A percentile compares a stretch with the other conserved stretches of the same genome.
Conservation (phyloP, 2,113 vertebrate genomes). For the Phalacrocorax pelagicus region DNA sequence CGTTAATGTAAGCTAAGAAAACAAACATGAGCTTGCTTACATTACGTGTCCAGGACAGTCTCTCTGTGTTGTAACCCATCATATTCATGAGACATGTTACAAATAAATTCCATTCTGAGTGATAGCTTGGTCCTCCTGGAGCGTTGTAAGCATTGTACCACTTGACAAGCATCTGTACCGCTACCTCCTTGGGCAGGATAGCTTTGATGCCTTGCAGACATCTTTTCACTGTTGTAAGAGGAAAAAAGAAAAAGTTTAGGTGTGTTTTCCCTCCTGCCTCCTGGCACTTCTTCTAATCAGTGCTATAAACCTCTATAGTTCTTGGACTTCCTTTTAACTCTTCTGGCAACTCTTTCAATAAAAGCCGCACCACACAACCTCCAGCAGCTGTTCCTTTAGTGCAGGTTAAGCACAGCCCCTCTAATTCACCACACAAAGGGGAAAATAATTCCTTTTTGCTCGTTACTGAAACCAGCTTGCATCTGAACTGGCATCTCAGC, state of each 20-base stretch:
- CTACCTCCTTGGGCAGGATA: conserved; percentile 91
- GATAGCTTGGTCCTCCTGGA: conserved; percentile 89
- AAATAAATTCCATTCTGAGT: conserved; percentile 94
- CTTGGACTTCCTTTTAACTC: background rate
- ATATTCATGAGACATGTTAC: conserved; percentile 94
- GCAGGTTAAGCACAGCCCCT: background rate
- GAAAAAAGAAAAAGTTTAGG: background rate
- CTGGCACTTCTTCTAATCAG: background rate
- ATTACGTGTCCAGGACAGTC: conserved; percentile 88
- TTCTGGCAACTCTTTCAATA: background rate
- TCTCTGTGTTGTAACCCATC: conserved; percentile 98
- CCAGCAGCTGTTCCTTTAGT: background rate
- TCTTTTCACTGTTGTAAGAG: conserved; percentile 82
- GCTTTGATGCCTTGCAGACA: conserved; percentile 90
- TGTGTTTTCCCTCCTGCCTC: background rate
- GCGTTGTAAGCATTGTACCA: conserved; percentile 98
- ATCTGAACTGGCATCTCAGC: background rate
- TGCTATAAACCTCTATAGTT: background rate
- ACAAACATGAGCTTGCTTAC: conserved; percentile 72
- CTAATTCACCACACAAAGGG: background rate
- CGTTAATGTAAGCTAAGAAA: background rate
- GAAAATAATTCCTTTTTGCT: background rate
- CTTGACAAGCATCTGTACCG: conserved; percentile 93
- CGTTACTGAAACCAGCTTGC: background rate
- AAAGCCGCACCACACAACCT: background rate